These are phyloP conservation scores for Propithecus coquereli DNA, from an alignment of 2,113 vertebrate genomes.

Conservation along the genomic window DNA sequence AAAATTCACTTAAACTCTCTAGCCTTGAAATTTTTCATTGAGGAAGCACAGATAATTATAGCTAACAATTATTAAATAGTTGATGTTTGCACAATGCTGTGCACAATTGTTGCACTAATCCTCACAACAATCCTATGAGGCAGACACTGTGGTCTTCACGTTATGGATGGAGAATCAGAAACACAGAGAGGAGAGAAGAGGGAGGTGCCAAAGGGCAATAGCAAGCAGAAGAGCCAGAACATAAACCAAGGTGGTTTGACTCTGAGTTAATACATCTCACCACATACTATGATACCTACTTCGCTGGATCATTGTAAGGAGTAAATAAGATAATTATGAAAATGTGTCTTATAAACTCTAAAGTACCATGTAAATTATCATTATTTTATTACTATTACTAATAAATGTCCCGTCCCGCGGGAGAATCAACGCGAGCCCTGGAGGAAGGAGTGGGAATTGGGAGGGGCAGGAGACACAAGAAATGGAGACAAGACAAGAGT, in stretches of 20 bases:
- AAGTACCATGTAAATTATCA: not conserved
- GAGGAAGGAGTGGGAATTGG: too few species aligned
- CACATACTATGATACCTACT: not conserved
- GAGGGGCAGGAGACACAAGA: too few species aligned
- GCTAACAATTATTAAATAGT: not conserved
- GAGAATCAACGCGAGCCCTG: too few species aligned
- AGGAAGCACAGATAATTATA: not conserved
- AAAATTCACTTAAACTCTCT: slow-evolving; percentile 15
- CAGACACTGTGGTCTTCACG: not conserved
- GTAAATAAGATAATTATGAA: not conserved
- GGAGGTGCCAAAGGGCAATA: not conserved
- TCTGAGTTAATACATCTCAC: not conserved
- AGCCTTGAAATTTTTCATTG: not conserved
- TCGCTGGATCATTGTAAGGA: not conserved
- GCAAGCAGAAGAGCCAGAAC: not conserved
- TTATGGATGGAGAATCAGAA: not conserved
- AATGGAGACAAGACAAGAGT: too few species aligned
- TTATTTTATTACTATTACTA: not conserved
- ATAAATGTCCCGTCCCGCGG: too few species aligned
- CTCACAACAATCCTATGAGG: not conserved
- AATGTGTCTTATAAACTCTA: not conserved
- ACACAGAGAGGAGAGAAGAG: too few species aligned
- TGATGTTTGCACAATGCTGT: not conserved
- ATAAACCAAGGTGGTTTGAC: not conserved
- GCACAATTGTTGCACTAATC: not conserved